Evolutionary conservation across 2,888 invertebrate species (phyloP).

Genomic region (Cheilosia scutellata): DNA sequence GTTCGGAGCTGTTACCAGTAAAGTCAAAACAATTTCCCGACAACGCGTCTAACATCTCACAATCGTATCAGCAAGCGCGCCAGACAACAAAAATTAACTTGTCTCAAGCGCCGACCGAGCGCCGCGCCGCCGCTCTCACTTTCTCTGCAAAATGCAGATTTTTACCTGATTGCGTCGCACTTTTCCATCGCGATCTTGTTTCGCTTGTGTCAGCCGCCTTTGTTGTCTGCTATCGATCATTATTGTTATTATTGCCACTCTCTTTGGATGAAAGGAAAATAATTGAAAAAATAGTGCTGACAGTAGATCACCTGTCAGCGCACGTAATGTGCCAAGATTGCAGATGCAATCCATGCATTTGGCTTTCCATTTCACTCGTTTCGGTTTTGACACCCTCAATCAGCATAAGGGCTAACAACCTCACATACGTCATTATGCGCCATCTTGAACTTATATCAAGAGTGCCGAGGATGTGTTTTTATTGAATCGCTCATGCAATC

Average conservation of each 20-base stretch:
- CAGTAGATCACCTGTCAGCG: constrained; percentile 4
- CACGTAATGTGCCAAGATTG: constrained; percentile 26
- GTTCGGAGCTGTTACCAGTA: background rate
- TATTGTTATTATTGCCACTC: constrained; percentile 27
- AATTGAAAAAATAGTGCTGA: constrained; percentile 6
- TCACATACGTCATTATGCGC: background rate
- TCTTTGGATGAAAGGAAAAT: background rate
- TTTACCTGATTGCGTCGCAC: constrained; percentile 14
- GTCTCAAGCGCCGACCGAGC: background rate
- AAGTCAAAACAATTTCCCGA: constrained; percentile 24
- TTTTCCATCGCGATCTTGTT: constrained; percentile 17
- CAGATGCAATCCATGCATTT: constrained; percentile 24
- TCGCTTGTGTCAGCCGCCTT: constrained; percentile 5
- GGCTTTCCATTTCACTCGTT: constrained; percentile 30
- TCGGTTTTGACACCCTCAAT: constrained; percentile 9
- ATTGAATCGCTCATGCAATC: constrained; percentile 45
- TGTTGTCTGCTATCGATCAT: constrained; percentile 41
- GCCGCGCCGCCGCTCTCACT: constrained; percentile 2
- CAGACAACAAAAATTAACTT: constrained; percentile 40
- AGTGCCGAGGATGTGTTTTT: constrained; percentile 28
- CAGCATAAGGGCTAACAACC: constrained; percentile 55
- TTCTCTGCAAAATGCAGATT: constrained; percentile 57
- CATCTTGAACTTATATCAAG: constrained; percentile 55
- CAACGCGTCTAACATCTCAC: constrained; percentile 28
- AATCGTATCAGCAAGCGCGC: background rate